Evolutionary conservation across 2,888 invertebrate genomes (phyloP), one percentile per base, ranked within the genome.

Genomic region (Amiota minor): DNA sequence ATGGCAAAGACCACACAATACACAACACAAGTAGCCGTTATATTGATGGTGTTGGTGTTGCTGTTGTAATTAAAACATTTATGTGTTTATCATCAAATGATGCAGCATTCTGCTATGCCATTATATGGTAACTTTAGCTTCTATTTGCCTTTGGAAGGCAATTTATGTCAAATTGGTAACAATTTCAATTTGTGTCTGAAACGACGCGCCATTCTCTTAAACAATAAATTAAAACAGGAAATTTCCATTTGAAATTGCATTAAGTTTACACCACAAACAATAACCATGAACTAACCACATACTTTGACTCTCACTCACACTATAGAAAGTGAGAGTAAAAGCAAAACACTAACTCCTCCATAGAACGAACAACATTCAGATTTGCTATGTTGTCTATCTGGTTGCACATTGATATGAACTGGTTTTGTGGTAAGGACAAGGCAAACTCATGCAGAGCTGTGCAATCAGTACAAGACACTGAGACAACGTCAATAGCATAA

Each of bases 241-340:
- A 76, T 68, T 79, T 74, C 70, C 74, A 79, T 75, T 77, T 77
- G 70, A 35, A 76, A 75, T 74, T 72, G 68, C 72, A 72, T 75
- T 76, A 72, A 80, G 72, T 74, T 75, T 68, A 71, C 62, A 74
- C 65, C 72, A 75, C n/a, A 55, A 53, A 56, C 35, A 72, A 47
- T 47, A 61, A 55, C 23, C 18, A 12, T 61, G 61, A 61, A 45
- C 69, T 16, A 73, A 70, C 35, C 35, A 35, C 2, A 35, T 6
- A 4, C 35, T n/a, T n/a, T n/a, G n/a, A 56, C 56, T 62, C 49
- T 61, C 72, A 67, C 20, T 8, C 1, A 59, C 59, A 59, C 18
- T 9, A 9, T 2, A 23, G 35, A 35, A 35, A 35, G 35, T 35
- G 6, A 35, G 35, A 35, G 35, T 35, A 6, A 20, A 20, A 20